Base-by-base conservation (phyloP, 2,888 invertebrate genomes). In the Eurytoma californica region DNA sequence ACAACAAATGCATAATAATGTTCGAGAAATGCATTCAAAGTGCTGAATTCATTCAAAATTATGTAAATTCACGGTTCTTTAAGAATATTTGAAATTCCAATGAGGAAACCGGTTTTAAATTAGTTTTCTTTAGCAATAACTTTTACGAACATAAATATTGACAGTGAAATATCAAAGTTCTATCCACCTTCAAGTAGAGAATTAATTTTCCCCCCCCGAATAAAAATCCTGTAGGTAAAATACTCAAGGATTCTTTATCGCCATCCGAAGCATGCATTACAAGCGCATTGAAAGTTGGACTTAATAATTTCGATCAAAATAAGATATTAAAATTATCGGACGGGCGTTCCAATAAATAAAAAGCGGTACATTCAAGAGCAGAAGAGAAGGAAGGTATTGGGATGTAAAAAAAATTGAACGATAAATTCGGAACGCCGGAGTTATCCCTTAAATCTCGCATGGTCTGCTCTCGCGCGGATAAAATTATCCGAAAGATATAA, bases 401-500 rank as follows among this genome's bases (percentile, higher is more conserved):
- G 24, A 53, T 3, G 3, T n/a, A 53, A n/a, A 16, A 53, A n/a
- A 16, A 53, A 16, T 4, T n/a, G 28, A 18, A 30, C 69, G 30
- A 72, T 72, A 58, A 70, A 70, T 70, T 47, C 39, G 5, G 20
- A 28, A 53, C 30, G 61, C 18, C 61, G 3, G 9, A 30, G 58
- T 5, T 18, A 39, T 24, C 18, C 60, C 12, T 47, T 72, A 72
- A 61, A 72, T 72, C 72, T 61, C 51, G 51, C 61, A 13, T 39
- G 24, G 57, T 47, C 49, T 24, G 58, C 39, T 24, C 55, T 60
- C 39, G 39, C 51, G 61, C 28, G 51, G 65, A 72, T 72, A 65
- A 65, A 72, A 72, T 65, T 55, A 72, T 72, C 63, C 63, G 30
- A 47, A 55, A 65, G 55, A 65, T 65, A 72, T 65, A 72, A 72